phyloP scores from a whole-genome alignment of 35 echinoderm and acorn worm species.

The Ophioderma brevispina region DNA sequence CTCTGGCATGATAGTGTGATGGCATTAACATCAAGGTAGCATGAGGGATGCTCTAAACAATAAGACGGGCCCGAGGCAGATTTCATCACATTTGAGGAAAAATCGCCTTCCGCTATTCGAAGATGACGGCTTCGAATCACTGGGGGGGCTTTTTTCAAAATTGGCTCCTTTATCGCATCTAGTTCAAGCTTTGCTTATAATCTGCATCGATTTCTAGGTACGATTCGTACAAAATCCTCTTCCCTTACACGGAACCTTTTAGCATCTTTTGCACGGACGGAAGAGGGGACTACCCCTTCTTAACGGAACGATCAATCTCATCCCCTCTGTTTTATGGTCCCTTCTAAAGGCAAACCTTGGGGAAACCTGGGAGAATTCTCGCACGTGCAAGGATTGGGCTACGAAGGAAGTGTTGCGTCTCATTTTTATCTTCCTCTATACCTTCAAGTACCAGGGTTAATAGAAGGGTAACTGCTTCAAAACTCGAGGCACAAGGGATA shows the following conservation, averaged over 20 bases:
- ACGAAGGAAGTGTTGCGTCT: not conserved
- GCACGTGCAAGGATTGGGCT: not conserved
- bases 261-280: not conserved
- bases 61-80: not conserved
- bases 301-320: not conserved
- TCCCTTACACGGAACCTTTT: not conserved
- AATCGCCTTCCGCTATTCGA: not conserved
- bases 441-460: too few relatives aligned
- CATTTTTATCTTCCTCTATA: not conserved
- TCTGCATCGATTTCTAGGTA: not conserved
- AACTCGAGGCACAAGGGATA: too few relatives aligned
- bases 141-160: not conserved
- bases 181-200: not conserved
- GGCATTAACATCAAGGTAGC: not conserved
- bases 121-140: not conserved
- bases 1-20: not conserved
- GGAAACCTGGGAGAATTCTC: not conserved
- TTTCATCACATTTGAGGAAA: not conserved
- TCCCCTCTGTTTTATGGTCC: not conserved
- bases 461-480: too few relatives aligned
- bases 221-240: not conserved
- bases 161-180: not conserved
- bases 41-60: not conserved
- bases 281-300: not conserved
- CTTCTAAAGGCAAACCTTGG: not conserved